Percentiles rank a stretch among this genome's conserved stretches.
These are phyloP conservation scores for Craterocephalus amniculus DNA, from an alignment of 2,797 vertebrate genomes.

Conservation along the genomic window DNA sequence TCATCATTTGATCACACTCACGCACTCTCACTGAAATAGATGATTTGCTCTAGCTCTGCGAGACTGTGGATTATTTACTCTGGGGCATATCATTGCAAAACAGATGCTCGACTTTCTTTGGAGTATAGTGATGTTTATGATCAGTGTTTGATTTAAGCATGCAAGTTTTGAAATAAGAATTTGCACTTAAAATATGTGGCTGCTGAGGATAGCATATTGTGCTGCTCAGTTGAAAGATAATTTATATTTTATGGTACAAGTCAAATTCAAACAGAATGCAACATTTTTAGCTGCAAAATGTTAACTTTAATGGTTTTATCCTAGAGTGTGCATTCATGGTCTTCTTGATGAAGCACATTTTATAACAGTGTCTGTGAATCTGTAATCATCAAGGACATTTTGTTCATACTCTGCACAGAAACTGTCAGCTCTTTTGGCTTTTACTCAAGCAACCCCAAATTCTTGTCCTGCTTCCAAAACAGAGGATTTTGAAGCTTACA, in stretches of 20 bases:
- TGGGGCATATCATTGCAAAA: not conserved
- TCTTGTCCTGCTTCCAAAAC: constrained; percentile 67
- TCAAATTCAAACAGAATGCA: not conserved
- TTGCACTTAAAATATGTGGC: too few species aligned
- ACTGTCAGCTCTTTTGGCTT: constrained; percentile 49
- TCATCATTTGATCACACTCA: constrained; percentile 15
- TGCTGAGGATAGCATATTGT: too few species aligned
- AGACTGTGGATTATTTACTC: not conserved
- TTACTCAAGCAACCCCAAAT: constrained; percentile 29
- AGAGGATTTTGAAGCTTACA: constrained; percentile 67
- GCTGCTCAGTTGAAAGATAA: not conserved
- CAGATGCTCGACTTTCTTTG: not conserved
- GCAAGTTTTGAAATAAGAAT: not conserved
- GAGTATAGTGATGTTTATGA: not conserved
- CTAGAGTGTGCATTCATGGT: not conserved
- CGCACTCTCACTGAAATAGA: not conserved
- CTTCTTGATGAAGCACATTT: constrained; percentile 9
- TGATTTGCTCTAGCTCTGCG: constrained; percentile 5
- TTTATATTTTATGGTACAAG: not conserved
- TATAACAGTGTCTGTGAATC: constrained; percentile 2
- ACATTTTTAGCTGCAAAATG: constrained; percentile 13
- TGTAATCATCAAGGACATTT: constrained; percentile 48
- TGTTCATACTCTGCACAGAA: constrained; percentile 29
- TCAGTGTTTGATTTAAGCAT: not conserved
- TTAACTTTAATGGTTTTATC: not conserved